These are phyloP conservation scores for Casuarius casuarius DNA, from an alignment of 2,113 vertebrate genomes.

Conservation along the genomic window DNA sequence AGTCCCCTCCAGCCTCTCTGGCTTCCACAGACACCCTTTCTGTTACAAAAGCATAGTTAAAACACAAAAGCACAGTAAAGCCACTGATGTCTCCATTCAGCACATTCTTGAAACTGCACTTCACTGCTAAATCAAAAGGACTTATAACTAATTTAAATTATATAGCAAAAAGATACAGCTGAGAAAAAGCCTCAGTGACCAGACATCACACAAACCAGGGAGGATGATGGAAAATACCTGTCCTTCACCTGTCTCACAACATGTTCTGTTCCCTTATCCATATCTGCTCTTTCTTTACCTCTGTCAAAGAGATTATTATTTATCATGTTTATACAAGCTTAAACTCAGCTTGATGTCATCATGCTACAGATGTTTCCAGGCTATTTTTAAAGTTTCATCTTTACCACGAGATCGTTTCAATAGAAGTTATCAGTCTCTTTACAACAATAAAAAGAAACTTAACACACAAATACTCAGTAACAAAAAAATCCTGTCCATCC, in stretches of 20 bases:
- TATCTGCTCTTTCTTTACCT: background rate
- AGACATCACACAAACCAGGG: background rate
- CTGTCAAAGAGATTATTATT: background rate
- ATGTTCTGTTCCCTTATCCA: background rate
- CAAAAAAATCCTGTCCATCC: background rate
- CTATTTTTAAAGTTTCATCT: slow-evolving; percentile 7
- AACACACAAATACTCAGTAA: background rate
- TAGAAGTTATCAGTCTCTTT: background rate
- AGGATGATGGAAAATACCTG: background rate
- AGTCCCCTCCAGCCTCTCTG: background rate
- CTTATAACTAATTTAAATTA: background rate
- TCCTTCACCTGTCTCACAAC: background rate
- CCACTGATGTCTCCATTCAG: background rate
- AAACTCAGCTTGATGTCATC: background rate
- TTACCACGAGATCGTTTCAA: background rate
- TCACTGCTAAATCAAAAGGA: background rate
- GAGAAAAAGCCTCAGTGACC: background rate
- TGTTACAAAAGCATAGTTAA: background rate
- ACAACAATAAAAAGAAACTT: background rate
- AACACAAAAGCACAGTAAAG: background rate
- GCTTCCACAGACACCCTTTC: background rate
- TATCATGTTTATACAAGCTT: background rate
- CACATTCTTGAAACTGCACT: background rate
- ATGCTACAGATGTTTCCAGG: background rate
- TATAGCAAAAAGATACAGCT: background rate